phyloP scores from a whole-genome alignment of 2,113 vertebrate genomes.

The Tychaedon coryphoeus region DNA sequence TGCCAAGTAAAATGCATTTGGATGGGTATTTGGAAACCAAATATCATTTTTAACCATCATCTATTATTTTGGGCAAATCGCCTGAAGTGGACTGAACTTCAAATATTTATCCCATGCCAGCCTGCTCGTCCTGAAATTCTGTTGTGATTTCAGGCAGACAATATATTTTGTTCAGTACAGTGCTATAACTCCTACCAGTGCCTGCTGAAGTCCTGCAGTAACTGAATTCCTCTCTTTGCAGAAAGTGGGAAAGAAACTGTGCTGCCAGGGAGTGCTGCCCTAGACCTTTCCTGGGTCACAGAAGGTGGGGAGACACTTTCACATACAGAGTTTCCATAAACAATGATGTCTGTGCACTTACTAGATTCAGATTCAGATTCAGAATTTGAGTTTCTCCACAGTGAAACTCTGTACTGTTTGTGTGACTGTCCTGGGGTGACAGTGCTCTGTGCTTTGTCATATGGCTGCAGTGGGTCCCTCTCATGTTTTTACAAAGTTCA shows the following conservation, averaged over 20 bases:
- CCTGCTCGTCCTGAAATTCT: background rate
- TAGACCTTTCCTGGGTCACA: background rate
- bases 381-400: background rate
- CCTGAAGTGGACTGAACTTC: background rate
- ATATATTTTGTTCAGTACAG: background rate
- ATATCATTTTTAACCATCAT: background rate
- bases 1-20: conserved; percentile 18
- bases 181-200: background rate
- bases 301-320: background rate
- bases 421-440: background rate
- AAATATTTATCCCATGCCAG: background rate
- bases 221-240: background rate
- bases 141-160: background rate
- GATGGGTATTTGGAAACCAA: conserved; percentile 2
- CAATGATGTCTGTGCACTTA: background rate
- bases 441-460: background rate
- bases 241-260: background rate
- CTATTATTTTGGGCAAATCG: conserved; percentile 6
- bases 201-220: background rate
- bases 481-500: background rate
- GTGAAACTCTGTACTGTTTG: background rate
- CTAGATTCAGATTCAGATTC: background rate
- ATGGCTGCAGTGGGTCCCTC: background rate
- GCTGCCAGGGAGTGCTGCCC: background rate
- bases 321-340: background rate